phyloP scores from a whole-genome alignment of 2,797 vertebrate species.

The Artibeus jamaicensis region DNA sequence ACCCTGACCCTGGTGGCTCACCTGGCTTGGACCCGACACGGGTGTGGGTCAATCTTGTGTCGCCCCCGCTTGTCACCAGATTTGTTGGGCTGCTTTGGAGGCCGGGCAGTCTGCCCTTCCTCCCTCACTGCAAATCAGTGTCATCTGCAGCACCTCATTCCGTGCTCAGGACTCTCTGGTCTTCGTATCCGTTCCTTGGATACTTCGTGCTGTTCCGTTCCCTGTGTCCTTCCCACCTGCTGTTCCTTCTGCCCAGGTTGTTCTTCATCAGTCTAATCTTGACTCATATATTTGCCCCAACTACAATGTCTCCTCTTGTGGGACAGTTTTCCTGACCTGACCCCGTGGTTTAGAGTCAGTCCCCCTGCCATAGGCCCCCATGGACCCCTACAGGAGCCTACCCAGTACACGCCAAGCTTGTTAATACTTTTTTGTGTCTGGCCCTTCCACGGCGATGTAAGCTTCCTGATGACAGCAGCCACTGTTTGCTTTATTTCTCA shows the following conservation, averaged over 20 bases:
- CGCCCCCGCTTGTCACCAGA: not conserved
- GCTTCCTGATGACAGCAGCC: not conserved
- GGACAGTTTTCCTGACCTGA: not conserved
- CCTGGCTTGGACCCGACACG: not conserved
- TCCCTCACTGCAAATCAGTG: not conserved
- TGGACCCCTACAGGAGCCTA: not conserved
- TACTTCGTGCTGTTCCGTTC: not conserved
- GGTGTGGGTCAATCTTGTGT: not conserved
- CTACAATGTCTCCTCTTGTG: not conserved
- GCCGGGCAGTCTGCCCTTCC: fast-evolving
- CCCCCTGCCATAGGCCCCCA: not conserved
- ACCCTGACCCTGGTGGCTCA: not conserved
- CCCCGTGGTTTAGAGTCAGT: not conserved
- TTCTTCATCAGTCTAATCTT: not conserved
- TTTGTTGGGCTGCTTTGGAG: not conserved
- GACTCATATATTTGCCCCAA: not conserved
- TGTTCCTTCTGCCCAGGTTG: not conserved
- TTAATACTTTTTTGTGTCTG: not conserved
- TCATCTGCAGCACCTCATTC: not conserved
- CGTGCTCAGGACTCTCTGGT: not conserved
- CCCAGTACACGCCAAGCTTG: not conserved
- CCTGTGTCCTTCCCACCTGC: not conserved
- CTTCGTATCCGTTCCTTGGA: not conserved
- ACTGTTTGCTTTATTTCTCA: not conserved
- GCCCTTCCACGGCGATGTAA: not conserved